phyloP scores from a whole-genome alignment of 2,113 vertebrate species.

The Nycticryphes semicollaris region DNA sequence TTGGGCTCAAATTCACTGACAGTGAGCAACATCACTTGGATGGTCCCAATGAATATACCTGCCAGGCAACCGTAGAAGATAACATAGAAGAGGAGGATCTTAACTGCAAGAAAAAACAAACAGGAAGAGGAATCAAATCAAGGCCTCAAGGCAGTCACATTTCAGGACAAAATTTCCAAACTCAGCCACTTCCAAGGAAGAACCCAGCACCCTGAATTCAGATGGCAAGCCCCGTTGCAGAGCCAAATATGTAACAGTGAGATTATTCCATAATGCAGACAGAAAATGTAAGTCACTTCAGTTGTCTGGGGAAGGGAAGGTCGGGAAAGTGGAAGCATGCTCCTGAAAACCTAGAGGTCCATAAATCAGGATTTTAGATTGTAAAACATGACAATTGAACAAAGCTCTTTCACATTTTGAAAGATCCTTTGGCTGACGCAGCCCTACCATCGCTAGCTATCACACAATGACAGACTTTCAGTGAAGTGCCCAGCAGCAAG shows the following conservation, averaged over 20 bases:
- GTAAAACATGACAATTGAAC: background rate
- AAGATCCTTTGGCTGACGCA: background rate
- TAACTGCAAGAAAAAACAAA: constrained; percentile 81
- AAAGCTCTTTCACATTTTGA: accelerated
- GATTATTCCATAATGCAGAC: background rate
- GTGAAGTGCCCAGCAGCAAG: background rate
- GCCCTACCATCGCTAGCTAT: background rate
- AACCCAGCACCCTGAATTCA: background rate
- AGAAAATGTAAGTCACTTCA: background rate
- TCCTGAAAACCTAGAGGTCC: background rate
- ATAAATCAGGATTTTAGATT: background rate
- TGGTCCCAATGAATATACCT: constrained; percentile 97
- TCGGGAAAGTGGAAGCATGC: background rate
- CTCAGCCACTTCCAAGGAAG: background rate
- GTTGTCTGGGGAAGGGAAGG: background rate
- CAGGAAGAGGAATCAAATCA: background rate
- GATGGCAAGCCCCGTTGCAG: background rate
- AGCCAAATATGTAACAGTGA: background rate
- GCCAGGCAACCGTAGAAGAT: constrained; percentile 98
- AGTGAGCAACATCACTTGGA: constrained; percentile 95
- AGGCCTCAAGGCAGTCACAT: background rate
- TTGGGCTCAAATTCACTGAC: constrained; percentile 91
- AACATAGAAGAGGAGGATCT: constrained; percentile 95
- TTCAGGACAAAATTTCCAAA: background rate
- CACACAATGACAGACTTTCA: background rate